These are phyloP conservation scores for Microcebus murinus DNA, from an alignment of 2,113 vertebrate species.

Conservation along the genomic window DNA sequence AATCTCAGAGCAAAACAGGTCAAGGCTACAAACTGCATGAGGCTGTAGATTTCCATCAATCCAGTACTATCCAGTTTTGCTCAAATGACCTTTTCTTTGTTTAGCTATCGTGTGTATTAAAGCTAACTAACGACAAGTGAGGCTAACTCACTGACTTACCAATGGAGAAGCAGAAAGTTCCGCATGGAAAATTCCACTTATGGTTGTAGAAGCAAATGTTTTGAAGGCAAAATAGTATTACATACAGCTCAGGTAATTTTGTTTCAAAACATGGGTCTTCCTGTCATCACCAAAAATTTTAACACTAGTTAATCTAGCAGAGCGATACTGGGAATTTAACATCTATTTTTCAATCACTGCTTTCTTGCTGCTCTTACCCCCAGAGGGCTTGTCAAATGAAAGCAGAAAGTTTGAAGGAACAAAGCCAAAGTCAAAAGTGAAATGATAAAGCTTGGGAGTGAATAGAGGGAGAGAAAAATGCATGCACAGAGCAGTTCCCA, in stretches of 20 bases:
- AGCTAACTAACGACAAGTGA: background rate
- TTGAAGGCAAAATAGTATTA: slow-evolving; percentile 42
- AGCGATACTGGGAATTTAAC: background rate
- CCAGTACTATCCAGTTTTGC: background rate
- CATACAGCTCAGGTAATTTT: background rate
- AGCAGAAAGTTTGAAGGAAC: slow-evolving; percentile 58
- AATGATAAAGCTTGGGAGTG: slow-evolving; percentile 52
- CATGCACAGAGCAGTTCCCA: background rate
- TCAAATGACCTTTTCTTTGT: slow-evolving; percentile 25
- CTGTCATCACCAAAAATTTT: background rate
- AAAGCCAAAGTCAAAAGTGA: slow-evolving; percentile 65
- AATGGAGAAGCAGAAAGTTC: background rate
- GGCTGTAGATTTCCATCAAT: slow-evolving; percentile 25
- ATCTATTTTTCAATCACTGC: background rate
- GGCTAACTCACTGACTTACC: background rate
- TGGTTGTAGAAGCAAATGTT: slow-evolving; percentile 7
- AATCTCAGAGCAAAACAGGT: background rate
- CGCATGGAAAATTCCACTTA: slow-evolving; percentile 44
- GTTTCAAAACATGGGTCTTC: slow-evolving; percentile 13
- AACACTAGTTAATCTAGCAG: slow-evolving; percentile 43
- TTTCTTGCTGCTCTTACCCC: slow-evolving; percentile 15
- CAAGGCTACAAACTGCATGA: background rate
- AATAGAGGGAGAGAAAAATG: slow-evolving; percentile 52
- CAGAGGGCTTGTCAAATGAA: slow-evolving; percentile 60
- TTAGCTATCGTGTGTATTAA: background rate